A percentile compares a stretch with the other conserved stretches of the same genome.
Evolutionary conservation across 2,888 invertebrate genomes (phyloP).

Genomic region (Villa cingulata): DNA sequence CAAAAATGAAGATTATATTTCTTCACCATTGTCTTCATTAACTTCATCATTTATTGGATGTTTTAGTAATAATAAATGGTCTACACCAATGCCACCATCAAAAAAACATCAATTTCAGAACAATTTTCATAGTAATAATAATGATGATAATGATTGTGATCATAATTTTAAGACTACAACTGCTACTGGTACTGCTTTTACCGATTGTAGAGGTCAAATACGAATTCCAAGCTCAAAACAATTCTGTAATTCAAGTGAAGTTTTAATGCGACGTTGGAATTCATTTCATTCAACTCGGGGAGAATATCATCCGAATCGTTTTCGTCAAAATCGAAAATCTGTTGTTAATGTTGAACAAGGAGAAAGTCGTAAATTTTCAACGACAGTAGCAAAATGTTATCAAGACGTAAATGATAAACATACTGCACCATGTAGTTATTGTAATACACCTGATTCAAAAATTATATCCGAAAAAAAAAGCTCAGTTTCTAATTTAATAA

Average conservation of each 20-base stretch:
- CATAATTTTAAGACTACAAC: neutral
- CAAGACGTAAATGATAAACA: neutral
- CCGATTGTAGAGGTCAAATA: neutral
- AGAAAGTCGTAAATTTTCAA: neutral
- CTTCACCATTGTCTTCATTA: neutral
- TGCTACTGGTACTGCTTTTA: neutral
- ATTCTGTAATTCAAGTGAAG: neutral
- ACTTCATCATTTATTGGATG: constrained; percentile 4
- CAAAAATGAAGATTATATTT: neutral
- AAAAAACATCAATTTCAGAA: neutral
- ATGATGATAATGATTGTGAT: neutral
- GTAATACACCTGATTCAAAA: too few species aligned
- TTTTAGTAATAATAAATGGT: constrained; percentile 8
- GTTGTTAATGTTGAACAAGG: neutral
- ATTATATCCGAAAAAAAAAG: too few species aligned
- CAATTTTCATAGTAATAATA: neutral
- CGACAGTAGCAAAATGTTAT: neutral
- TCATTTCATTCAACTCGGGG: constrained; percentile 17
- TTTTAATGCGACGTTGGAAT: constrained; percentile 15
- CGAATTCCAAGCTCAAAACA: neutral
- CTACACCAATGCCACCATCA: constrained; percentile 2
- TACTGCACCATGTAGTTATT: too few species aligned
- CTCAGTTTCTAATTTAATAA: too few species aligned
- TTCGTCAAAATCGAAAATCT: constrained; percentile 15
- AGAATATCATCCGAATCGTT: constrained; percentile 18